These are phyloP conservation scores for Sphaerodactylus townsendi DNA, from an alignment of 2,113 vertebrate species.

Conservation along the genomic window DNA sequence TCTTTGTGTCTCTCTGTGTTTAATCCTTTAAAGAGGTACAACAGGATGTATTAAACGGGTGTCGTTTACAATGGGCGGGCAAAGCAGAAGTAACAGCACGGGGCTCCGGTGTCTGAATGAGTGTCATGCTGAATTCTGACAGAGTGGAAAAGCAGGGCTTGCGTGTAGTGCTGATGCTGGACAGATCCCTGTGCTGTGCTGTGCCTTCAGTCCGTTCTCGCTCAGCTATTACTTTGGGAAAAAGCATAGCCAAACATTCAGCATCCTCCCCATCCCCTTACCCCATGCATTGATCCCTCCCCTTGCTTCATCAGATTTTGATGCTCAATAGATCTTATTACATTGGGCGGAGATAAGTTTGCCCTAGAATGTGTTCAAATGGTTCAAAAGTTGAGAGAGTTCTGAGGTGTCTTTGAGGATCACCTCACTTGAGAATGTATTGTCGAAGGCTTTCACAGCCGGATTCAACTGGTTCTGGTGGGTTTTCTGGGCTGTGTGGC, in stretches of 20 bases:
- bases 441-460: too few species aligned
- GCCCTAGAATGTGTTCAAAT: rapidly evolving
- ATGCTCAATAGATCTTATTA: not conserved
- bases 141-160: not conserved
- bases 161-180: not conserved
- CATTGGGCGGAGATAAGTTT: not conserved
- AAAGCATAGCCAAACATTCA: not conserved
- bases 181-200: not conserved
- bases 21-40: rapidly evolving
- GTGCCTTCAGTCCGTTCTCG: not conserved
- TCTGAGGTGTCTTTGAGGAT: not conserved
- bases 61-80: not conserved
- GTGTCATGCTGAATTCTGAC: too few species aligned
- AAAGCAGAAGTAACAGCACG: not conserved
- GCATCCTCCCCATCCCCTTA: not conserved
- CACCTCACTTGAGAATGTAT: rapidly evolving
- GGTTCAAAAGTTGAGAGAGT: not conserved
- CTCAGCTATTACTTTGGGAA: too few species aligned
- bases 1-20: too few species aligned
- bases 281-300: not conserved
- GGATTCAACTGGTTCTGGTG: too few species aligned
- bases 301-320: not conserved
- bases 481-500: too few species aligned
- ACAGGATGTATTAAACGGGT: rapidly evolving
- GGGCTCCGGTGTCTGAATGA: too few species aligned